phyloP scores from a whole-genome alignment of 2,888 invertebrate species.

The Dynastes tityus region DNA sequence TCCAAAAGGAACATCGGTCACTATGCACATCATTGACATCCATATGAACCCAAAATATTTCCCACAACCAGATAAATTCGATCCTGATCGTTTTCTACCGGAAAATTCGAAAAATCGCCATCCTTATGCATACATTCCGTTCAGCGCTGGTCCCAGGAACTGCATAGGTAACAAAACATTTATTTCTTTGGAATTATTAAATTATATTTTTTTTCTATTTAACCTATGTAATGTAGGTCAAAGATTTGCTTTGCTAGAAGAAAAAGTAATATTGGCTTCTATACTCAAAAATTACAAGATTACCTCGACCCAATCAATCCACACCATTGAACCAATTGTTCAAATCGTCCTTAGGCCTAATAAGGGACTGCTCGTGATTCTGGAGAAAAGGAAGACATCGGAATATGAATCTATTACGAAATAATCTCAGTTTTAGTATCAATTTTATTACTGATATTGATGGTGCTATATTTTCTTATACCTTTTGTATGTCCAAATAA shows the following conservation, averaged over 20 bases:
- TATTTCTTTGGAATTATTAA: too few species aligned
- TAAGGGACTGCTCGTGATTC: not conserved
- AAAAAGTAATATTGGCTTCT: conserved; percentile 30
- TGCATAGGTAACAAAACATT: conserved; percentile 71
- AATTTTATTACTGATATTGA: not conserved
- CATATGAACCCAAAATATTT: conserved; percentile 78
- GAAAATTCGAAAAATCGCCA: conserved; percentile 80
- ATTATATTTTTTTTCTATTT: too few species aligned
- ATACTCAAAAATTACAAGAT: conserved; percentile 33
- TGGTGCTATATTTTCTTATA: too few species aligned
- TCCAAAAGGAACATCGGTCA: not conserved
- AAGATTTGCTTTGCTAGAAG: conserved; percentile 31
- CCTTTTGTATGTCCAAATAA: too few species aligned
- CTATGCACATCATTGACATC: conserved; percentile 65
- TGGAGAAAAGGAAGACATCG: not conserved
- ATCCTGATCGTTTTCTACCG: conserved; percentile 82
- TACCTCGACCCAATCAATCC: conserved; percentile 28
- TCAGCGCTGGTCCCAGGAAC: conserved; percentile 83
- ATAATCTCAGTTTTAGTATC: not conserved
- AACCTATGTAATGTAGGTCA: not conserved
- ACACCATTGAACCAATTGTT: conserved; percentile 9
- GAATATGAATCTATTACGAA: too few species aligned
- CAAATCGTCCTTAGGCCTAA: conserved; percentile 24
- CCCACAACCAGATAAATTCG: conserved; percentile 76
- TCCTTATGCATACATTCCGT: conserved; percentile 82